phyloP scores from a whole-genome alignment of 2,113 vertebrate species.

The Salvelinus namaycush region DNA sequence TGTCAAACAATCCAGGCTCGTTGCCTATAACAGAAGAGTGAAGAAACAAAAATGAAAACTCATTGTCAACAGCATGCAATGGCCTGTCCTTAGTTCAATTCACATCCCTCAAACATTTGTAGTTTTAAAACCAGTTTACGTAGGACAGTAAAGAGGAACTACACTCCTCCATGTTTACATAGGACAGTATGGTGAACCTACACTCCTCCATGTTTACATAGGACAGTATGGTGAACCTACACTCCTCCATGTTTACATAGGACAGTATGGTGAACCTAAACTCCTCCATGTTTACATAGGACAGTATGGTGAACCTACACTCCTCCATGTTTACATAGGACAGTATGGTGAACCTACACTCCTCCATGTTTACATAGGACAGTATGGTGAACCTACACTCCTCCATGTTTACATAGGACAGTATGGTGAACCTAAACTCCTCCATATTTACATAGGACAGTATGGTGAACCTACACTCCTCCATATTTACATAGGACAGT shows the following conservation, averaged over 20 bases:
- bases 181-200: constrained; percentile 62
- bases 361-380: constrained; percentile 77
- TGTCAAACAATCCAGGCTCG: constrained; percentile 88
- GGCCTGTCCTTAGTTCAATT: background rate
- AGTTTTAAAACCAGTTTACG: background rate
- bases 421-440: constrained; percentile 79
- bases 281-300: constrained; percentile 79
- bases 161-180: constrained; percentile 87
- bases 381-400: constrained; percentile 79
- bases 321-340: constrained; percentile 79
- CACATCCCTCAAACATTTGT: background rate
- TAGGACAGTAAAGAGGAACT: constrained; percentile 31
- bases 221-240: constrained; percentile 70
- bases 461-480: constrained; percentile 82
- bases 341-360: constrained; percentile 76
- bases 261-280: constrained; percentile 73
- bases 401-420: constrained; percentile 73
- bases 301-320: constrained; percentile 74
- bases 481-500: constrained; percentile 69
- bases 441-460: constrained; percentile 74
- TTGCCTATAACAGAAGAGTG: constrained; percentile 73
- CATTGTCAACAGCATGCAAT: background rate
- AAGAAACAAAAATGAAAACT: background rate
- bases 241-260: constrained; percentile 82
- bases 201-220: constrained; percentile 84